Evolutionary conservation across 2,888 invertebrate genomes (phyloP), one percentile per base, ranked within the genome.

Genomic region (Pecten maximus): DNA sequence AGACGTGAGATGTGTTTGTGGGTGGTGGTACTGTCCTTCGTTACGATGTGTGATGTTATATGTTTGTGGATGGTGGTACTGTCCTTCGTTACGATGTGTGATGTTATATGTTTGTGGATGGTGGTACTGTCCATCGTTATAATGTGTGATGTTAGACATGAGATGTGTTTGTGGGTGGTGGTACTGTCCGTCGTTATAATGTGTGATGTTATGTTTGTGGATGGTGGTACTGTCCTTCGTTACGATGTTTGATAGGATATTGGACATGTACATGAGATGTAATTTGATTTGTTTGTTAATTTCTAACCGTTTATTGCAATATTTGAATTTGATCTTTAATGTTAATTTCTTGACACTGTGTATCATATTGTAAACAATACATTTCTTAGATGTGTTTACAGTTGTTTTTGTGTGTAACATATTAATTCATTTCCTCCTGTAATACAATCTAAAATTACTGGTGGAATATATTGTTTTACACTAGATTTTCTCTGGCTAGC

Each of bases 201-300:
- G 74, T 74, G 28, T 6, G 74, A 12, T 74, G 74, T 8, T 12
- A n/a, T 23, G n/a, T n/a, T 60, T 74, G 74, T 74, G 74, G 35
- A 23, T 74, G 28, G 12, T 1, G 28, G 74, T 54, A 54, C 23
- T 54, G 54, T 23, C 19, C 23, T 19, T 1, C 35, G 74, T 74
- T 74, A 74, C 35, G 6, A 12, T 74, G 74, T 74, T 74, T 54
- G 54, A 23, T 54, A 23, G n/a, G n/a, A 54, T 54, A 6, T 54
- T 54, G 19, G 35, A 44, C 44, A 44, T n/a, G 44, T 12, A 74
- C 28, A 28, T 35, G 16, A 35, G 6, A 74, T 74, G 74, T 28
- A 35, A 28, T 10, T 74, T 74, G 74, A 60, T 60, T 60, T 60
- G 60, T 60, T 60, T 60, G 60, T 60, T 60, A n/a, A 60, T 74